Conservation (phyloP, 2,797 vertebrate species). For the Myripristis jacobus region DNA sequence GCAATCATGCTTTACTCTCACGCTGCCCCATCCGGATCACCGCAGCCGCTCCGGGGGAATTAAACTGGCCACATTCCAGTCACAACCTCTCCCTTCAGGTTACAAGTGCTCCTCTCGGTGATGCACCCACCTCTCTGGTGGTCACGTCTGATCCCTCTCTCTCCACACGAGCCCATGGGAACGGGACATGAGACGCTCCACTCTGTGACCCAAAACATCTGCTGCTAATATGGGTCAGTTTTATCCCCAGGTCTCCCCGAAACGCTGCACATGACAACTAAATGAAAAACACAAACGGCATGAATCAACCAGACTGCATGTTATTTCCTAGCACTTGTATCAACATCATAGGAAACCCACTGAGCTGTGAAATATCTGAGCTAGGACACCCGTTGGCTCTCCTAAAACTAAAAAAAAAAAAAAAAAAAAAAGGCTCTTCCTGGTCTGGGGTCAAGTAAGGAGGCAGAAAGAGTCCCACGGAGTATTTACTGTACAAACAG, state of each 20-base stretch:
- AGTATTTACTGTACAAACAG: conserved; percentile 63
- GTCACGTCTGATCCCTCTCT: conserved; percentile 27
- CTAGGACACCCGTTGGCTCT: conserved; percentile 57
- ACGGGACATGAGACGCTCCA: conserved; percentile 40
- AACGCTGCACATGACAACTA: conserved; percentile 46
- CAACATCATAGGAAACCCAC: conserved; percentile 67
- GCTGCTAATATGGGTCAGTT: conserved; percentile 74
- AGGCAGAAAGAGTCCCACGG: conserved; percentile 40
- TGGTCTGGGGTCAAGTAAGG: conserved; percentile 57
- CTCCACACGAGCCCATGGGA: conserved; percentile 47
- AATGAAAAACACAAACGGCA: conserved; percentile 70
- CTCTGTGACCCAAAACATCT: conserved; percentile 77
- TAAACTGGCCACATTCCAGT: conserved; percentile 18
- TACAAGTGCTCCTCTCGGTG: conserved; percentile 10
- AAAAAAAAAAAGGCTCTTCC: conserved; percentile 60
- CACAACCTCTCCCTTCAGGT: conserved; percentile 9
- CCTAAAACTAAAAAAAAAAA: too few species aligned
- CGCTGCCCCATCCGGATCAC: conserved; percentile 14
- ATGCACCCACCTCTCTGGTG: conserved; percentile 22
- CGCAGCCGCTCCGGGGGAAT: background rate
- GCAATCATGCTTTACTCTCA: conserved; percentile 12
- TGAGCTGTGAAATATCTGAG: conserved; percentile 76
- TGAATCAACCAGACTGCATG: conserved; percentile 60
- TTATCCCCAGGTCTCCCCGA: conserved; percentile 35
- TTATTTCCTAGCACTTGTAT: conserved; percentile 77